These are phyloP conservation scores for Cyprinodon brontotheroides DNA, from an alignment of 2,113 vertebrate species.

Conservation along the genomic window DNA sequence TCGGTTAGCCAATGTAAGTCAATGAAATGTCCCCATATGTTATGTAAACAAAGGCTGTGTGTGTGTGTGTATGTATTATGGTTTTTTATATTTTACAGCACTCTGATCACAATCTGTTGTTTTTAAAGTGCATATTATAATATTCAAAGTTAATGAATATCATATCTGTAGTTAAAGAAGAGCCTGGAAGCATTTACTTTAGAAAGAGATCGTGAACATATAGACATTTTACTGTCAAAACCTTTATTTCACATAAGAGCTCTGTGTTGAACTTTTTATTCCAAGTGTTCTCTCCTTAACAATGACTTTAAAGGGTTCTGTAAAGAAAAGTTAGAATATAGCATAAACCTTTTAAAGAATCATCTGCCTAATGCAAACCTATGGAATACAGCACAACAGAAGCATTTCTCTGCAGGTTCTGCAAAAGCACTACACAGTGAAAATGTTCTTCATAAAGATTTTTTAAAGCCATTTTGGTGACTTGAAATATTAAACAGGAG, in stretches of 20 bases:
- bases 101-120: too few species aligned
- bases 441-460: background rate
- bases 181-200: constrained; percentile 49
- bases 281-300: constrained; percentile 33
- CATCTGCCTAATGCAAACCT: constrained; percentile 29
- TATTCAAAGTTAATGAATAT: too few species aligned
- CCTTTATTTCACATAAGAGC: constrained; percentile 36
- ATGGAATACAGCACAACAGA: constrained; percentile 7
- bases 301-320: constrained; percentile 39
- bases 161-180: constrained; percentile 27
- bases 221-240: constrained; percentile 41
- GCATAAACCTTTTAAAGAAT: constrained; percentile 44
- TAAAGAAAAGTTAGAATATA: constrained; percentile 38
- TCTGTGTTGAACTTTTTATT: constrained; percentile 16
- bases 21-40: too few species aligned
- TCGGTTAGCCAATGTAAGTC: too few species aligned
- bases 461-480: too few species aligned
- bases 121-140: too few species aligned
- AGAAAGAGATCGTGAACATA: constrained; percentile 67
- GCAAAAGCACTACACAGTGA: background rate
- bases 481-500: background rate
- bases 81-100: too few species aligned
- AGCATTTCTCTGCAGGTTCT: constrained; percentile 11
- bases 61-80: too few species aligned
- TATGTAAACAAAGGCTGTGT: too few species aligned